phyloP scores from a whole-genome alignment of 2,797 vertebrate species.

The Gallinago stenura region DNA sequence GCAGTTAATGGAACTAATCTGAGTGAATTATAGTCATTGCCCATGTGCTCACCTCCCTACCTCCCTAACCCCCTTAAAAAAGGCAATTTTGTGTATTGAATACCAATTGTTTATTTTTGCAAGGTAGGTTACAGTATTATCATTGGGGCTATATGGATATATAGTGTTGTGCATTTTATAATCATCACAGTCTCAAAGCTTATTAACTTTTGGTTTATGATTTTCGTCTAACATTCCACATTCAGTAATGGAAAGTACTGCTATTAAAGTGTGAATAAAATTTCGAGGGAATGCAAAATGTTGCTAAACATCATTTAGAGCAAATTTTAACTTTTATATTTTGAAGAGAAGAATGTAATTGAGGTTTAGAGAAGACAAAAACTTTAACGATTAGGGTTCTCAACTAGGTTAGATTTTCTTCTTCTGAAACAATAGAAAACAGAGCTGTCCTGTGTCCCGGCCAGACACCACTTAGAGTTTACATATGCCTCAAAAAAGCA shows the following conservation, averaged over 20 bases:
- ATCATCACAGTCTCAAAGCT: background rate
- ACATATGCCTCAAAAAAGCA: background rate
- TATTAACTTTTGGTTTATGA: background rate
- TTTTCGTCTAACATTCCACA: background rate
- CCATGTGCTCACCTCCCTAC: rapidly evolving
- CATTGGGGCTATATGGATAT: background rate
- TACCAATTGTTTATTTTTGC: background rate
- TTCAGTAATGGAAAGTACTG: background rate
- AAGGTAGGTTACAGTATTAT: background rate
- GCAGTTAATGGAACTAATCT: constrained; percentile 1
- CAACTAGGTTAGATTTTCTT: background rate
- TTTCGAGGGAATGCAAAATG: background rate
- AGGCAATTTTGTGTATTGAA: background rate
- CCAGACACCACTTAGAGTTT: background rate
- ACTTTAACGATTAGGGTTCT: background rate
- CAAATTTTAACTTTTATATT: background rate
- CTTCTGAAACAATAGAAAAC: background rate
- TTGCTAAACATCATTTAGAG: background rate
- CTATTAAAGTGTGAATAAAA: background rate
- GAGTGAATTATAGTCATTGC: background rate
- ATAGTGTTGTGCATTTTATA: background rate
- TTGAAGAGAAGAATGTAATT: background rate
- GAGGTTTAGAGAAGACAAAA: background rate
- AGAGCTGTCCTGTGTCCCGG: background rate
- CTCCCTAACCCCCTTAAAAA: background rate